Evolutionary conservation across 2,888 invertebrate species (phyloP), one percentile per base, ranked within the genome.

Genomic region (Pammene fasciana): DNA sequence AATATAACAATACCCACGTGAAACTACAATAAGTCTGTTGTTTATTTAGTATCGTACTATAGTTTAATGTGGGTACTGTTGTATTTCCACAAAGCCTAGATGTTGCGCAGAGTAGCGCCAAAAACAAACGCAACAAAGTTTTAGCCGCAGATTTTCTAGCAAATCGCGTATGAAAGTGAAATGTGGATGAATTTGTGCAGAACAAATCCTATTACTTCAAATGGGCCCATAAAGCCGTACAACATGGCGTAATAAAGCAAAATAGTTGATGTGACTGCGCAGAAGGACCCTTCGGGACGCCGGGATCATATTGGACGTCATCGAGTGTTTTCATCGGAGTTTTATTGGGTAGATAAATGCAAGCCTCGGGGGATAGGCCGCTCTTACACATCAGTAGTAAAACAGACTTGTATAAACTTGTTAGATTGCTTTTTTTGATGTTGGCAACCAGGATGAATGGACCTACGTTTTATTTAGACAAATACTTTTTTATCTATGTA

Each of bases 341-440:
- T 90, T 89, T 88, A 90, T 90, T 86, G 85, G 80, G 82, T 86
- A 87, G 87, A 87, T 89, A 89, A 90, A 87, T 88, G 88, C 84
- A 79, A 81, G 82, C 85, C 88, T 78, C 80, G 72, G 74, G 89
- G 87, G 86, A 83, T 76, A 76, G 82, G 85, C 78, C 75, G 83
- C 88, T 86, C 82, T 86, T 87, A 87, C 84, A 80, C 84, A 86
- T 87, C 85, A 87, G 86, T 71, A 72, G 67, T 72, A 68, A 71
- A 68, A 71, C 61, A 68, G 61, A 65, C 66, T 48, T 52, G 68
- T 61, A 52, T 54, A 66, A 67, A 71, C 43, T 65, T 68, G 68
- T 48, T 26, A 65, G 62, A 70, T 70, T 65, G 72, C 65, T 71
- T 67, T 66, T 45, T 43, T n/a, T 67, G 6, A 11, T 18, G 60